Conservation (phyloP, 2,888 invertebrate species). For the Heliconius ethilla region DNA sequence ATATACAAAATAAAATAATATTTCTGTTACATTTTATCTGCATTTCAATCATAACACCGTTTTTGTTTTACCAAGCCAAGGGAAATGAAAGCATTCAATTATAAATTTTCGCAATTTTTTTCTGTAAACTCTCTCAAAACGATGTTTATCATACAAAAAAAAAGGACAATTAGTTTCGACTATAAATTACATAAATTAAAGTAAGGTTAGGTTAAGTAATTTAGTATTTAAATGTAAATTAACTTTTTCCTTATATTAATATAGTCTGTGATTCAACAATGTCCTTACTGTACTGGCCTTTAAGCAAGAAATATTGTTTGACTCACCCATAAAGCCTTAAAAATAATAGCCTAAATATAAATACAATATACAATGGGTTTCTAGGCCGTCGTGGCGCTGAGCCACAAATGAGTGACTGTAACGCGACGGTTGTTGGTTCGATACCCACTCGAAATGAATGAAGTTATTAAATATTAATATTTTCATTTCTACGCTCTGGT, state of each 20-base stretch:
- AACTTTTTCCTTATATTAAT: constrained; percentile 13
- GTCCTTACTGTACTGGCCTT: background rate
- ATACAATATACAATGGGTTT: no score
- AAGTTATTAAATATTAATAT: no score
- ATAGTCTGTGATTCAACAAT: constrained; percentile 16
- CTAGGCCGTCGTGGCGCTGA: no score
- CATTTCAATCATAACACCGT: no score
- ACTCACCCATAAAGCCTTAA: constrained; percentile 13
- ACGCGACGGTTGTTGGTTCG: no score
- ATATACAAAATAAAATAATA: background rate
- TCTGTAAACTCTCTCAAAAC: background rate
- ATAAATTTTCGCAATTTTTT: background rate
- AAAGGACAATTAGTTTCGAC: background rate
- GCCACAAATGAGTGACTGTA: no score
- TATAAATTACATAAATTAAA: background rate
- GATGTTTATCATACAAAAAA: background rate
- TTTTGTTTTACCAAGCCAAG: background rate
- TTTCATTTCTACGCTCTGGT: no score
- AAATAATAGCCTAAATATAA: background rate
- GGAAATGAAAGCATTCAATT: background rate
- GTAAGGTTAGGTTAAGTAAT: background rate
- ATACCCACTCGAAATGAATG: no score
- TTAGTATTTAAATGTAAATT: background rate
- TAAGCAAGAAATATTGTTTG: background rate
- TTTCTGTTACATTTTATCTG: background rate